These are phyloP conservation scores for Lycophotia porphyrea DNA, from an alignment of 2,888 invertebrate genomes.

Conservation along the genomic window DNA sequence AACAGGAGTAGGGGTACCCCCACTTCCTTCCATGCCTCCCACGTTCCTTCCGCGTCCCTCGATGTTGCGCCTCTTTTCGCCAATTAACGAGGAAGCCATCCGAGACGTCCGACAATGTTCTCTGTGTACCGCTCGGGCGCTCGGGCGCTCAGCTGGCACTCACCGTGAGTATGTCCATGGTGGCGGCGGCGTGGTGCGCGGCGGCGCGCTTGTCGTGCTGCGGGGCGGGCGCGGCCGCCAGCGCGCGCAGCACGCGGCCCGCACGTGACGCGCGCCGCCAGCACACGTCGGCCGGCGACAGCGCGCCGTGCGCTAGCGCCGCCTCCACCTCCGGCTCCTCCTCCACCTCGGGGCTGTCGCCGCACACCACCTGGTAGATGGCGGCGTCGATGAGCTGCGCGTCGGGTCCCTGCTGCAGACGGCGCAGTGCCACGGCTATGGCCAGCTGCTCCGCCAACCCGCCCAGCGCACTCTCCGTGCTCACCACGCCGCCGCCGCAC, in stretches of 20 bases:
- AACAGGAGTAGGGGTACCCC: too few relatives aligned
- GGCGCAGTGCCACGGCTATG: constrained; percentile 93
- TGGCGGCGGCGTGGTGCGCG: constrained; percentile 53
- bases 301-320: constrained; percentile 78
- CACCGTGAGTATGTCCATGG: constrained; percentile 62
- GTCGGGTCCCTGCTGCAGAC: constrained; percentile 85
- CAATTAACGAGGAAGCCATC: too few relatives aligned
- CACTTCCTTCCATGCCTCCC: too few relatives aligned
- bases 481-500: constrained; percentile 73
- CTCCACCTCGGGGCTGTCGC: constrained; percentile 65
- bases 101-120: too few relatives aligned
- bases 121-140: too few relatives aligned
- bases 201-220: constrained; percentile 56
- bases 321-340: constrained; percentile 74
- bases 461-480: constrained; percentile 90
- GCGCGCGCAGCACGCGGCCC: constrained; percentile 75
- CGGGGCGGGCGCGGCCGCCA: constrained; percentile 68
- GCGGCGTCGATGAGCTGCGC: constrained; percentile 82
- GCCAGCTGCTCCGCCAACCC: constrained; percentile 95
- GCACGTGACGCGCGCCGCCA: constrained; percentile 81
- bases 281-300: constrained; percentile 80
- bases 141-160: too few relatives aligned
- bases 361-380: constrained; percentile 77
- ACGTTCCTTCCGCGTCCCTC: too few relatives aligned
- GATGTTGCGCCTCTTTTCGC: too few relatives aligned